phyloP scores from a whole-genome alignment of 1,140 invertebrate genomes.

The Battus philenor region DNA sequence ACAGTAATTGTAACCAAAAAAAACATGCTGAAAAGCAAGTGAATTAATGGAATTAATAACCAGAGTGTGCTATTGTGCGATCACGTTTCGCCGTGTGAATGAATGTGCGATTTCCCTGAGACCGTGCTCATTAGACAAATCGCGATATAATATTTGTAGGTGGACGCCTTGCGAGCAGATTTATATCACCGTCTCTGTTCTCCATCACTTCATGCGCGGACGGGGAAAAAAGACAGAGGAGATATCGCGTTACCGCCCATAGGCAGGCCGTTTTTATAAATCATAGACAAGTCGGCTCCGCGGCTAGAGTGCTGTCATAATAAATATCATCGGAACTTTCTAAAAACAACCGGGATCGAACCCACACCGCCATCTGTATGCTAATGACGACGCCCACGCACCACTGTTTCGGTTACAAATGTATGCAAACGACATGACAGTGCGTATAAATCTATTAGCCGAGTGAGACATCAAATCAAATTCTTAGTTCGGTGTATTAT shows the following conservation, averaged over 20 bases:
- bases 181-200: not conserved
- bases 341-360: constrained; percentile 41
- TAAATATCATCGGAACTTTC: constrained; percentile 47
- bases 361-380: constrained; percentile 44
- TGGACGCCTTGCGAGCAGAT: constrained; percentile 12
- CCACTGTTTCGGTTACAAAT: constrained; percentile 28
- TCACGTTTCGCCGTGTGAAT: too few relatives aligned
- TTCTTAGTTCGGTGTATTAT: constrained; percentile 11
- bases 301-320: constrained; percentile 29
- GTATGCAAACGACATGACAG: constrained; percentile 36
- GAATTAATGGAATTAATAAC: too few relatives aligned
- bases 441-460: constrained; percentile 36
- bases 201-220: not conserved
- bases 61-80: too few relatives aligned
- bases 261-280: constrained; percentile 32
- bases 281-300: constrained; percentile 33
- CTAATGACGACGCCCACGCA: constrained; percentile 36
- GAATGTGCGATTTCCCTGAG: constrained; percentile 9
- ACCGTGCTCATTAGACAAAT: constrained; percentile 11
- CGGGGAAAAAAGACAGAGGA: constrained; percentile 3
- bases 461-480: constrained; percentile 35
- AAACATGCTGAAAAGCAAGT: too few relatives aligned
- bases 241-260: constrained; percentile 10
- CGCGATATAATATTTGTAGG: constrained; percentile 12
- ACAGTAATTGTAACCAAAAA: too few relatives aligned